A percentile compares a stretch with the other conserved stretches of the same genome.
phyloP scores from a whole-genome alignment of 2,797 vertebrate genomes.

The Schizopygopsis malacanthus region DNA sequence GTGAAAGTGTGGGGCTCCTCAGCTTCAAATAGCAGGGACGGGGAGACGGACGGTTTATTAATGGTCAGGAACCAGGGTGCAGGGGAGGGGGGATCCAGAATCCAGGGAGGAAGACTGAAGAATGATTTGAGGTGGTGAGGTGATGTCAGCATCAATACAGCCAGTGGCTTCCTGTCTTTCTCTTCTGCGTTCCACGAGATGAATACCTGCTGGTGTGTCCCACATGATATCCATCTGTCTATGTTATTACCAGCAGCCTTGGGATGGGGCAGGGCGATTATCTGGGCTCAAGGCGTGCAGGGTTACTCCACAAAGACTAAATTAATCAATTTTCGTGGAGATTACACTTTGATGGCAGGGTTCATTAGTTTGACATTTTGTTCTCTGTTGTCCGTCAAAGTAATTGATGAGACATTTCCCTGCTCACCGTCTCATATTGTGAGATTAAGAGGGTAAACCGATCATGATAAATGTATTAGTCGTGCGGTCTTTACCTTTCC shows the following conservation, averaged over 20 bases:
- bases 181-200: slow-evolving; percentile 54
- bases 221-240: slow-evolving; percentile 61
- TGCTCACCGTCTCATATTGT: slow-evolving; percentile 28
- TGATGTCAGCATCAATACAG: slow-evolving; percentile 78
- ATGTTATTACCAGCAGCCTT: slow-evolving; percentile 43
- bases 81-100: slow-evolving; percentile 64
- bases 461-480: slow-evolving; percentile 50
- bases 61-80: slow-evolving; percentile 75
- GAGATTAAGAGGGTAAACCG: slow-evolving; percentile 42
- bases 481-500: slow-evolving; percentile 21
- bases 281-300: slow-evolving; percentile 20
- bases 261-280: slow-evolving; percentile 49
- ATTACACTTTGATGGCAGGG: slow-evolving; percentile 51
- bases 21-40: slow-evolving; percentile 79
- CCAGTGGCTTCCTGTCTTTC: slow-evolving; percentile 66
- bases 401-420: slow-evolving; percentile 52
- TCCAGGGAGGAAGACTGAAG: slow-evolving; percentile 58
- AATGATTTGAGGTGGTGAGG: slow-evolving; percentile 69
- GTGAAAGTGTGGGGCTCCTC: slow-evolving; percentile 68
- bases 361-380: slow-evolving; percentile 60
- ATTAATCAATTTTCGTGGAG: slow-evolving; percentile 48
- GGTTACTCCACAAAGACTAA: slow-evolving; percentile 49
- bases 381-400: slow-evolving; percentile 44
- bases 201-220: slow-evolving; percentile 52
- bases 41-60: slow-evolving; percentile 76